Conservation (phyloP, 2,113 vertebrate genomes). For the Oryzias curvinotus region DNA sequence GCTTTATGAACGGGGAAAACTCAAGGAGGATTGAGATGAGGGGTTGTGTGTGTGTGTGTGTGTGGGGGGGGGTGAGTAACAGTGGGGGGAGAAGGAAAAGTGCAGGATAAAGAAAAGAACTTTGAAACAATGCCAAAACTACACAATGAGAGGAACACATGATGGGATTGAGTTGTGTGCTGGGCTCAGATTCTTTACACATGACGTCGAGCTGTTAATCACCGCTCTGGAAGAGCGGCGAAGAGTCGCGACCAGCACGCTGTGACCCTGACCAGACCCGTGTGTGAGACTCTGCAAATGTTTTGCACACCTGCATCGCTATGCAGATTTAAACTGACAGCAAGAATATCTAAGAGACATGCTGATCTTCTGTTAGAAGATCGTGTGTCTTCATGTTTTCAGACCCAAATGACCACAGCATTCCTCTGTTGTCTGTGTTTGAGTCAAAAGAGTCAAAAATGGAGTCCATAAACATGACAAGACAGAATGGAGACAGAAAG, state of each 20-base stretch:
- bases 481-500: constrained; percentile 38
- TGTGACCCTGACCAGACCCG: constrained; percentile 62
- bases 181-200: constrained; percentile 71
- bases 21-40: constrained; percentile 47
- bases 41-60: too few species aligned
- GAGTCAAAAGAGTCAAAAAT: constrained; percentile 44
- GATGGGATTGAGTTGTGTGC: constrained; percentile 14
- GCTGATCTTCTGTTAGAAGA: constrained; percentile 11
- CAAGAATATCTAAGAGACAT: background rate
- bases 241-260: constrained; percentile 60
- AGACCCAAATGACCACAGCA: constrained; percentile 29
- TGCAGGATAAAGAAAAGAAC: background rate
- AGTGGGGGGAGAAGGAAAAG: constrained; percentile 22
- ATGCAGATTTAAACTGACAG: background rate
- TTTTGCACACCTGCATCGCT: constrained; percentile 21
- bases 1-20: constrained; percentile 46
- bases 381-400: constrained; percentile 39
- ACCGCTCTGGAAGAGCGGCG: constrained; percentile 58
- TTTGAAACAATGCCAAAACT: constrained; percentile 22
- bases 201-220: constrained; percentile 78
- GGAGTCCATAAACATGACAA: constrained; percentile 62
- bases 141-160: constrained; percentile 3
- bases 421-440: constrained; percentile 45
- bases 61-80: constrained; percentile 56
- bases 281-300: constrained; percentile 27